Evolutionary conservation across 2,888 invertebrate species (phyloP), one percentile per base, ranked within the genome.

Genomic region (Spodoptera littoralis): DNA sequence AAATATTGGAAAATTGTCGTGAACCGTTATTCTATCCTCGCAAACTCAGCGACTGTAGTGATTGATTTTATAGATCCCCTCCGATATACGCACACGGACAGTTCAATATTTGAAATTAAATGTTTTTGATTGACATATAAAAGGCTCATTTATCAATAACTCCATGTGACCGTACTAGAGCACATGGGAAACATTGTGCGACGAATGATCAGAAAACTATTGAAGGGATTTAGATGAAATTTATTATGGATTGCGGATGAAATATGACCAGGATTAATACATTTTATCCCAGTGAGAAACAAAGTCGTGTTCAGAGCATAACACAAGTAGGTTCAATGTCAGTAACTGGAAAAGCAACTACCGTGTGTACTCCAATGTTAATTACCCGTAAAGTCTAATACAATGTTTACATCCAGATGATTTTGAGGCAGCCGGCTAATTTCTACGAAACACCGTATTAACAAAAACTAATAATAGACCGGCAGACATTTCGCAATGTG

Each of bases 401-500:
- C 60, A 64, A 60, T 62, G 65, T 60, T 65, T 65, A 62, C 61
- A 74, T 78, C 44, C 52, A 70, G 64, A 70, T 67, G 61, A 67
- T 64, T 71, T 70, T 55, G 41, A 74, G 60, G 63, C 59, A 66
- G 66, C 58, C 59, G 63, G 47, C 70, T 12, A 13, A 36, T 36
- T 77, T 77, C 69, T 56, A 52, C 45, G 69, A 56, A 74, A 69
- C 36, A 9, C 43, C 58, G 9, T 58, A 49, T 45, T 41, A 66
- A 57, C 49, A 76, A 75, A 65, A 65, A 79, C 45, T 46, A 77
- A 79, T 70, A 70, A 75, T 65, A 68, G 66, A 51, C 51, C 53
- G 50, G 56, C 65, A 72, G 46, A 57, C 73, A 83, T 78, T 75
- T 79, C 64, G 72, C 73, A 44, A 73, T 71, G 71, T 60, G 75